A percentile compares a stretch with the other conserved stretches of the same genome.
phyloP scores from a whole-genome alignment of 2,113 vertebrate species.

The Anguilla rostrata region DNA sequence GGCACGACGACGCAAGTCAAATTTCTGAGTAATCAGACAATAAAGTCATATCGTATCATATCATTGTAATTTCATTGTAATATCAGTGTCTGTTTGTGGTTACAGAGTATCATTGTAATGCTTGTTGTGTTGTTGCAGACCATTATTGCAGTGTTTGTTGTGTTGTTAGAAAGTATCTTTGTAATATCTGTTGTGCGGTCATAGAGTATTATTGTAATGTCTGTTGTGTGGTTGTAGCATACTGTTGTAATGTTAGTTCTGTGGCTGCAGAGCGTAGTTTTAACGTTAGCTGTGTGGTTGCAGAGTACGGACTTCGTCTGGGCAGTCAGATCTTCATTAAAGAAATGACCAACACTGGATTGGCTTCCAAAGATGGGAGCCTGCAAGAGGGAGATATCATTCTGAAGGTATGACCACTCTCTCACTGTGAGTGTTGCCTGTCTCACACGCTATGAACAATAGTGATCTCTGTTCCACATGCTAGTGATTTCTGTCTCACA shows the following conservation, averaged over 20 bases:
- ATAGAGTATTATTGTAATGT: not conserved
- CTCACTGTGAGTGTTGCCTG: not conserved
- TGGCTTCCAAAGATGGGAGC: constrained; percentile 87
- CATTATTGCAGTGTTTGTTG: not conserved
- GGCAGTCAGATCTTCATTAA: constrained; percentile 99
- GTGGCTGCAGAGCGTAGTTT: not conserved
- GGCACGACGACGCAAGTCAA: no score
- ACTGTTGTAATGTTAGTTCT: not conserved
- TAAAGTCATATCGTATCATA: no score
- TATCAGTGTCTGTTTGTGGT: not conserved
- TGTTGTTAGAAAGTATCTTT: no score
- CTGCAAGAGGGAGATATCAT: constrained; percentile 95
- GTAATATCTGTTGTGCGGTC: not conserved
- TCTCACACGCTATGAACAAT: not conserved
- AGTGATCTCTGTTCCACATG: not conserved
- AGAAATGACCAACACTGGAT: constrained; percentile 90
- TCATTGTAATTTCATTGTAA: no score
- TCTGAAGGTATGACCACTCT: constrained; percentile 78
- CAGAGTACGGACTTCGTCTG: constrained; percentile 94
- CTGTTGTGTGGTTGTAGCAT: not conserved
- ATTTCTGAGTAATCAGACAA: no score
- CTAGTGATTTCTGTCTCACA: no score
- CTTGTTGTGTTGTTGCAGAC: not conserved
- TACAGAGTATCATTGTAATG: not conserved
- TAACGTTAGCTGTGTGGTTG: not conserved